Evolutionary conservation across 1,140 invertebrate species (phyloP).

Genomic region (Antheraea pernyi): DNA sequence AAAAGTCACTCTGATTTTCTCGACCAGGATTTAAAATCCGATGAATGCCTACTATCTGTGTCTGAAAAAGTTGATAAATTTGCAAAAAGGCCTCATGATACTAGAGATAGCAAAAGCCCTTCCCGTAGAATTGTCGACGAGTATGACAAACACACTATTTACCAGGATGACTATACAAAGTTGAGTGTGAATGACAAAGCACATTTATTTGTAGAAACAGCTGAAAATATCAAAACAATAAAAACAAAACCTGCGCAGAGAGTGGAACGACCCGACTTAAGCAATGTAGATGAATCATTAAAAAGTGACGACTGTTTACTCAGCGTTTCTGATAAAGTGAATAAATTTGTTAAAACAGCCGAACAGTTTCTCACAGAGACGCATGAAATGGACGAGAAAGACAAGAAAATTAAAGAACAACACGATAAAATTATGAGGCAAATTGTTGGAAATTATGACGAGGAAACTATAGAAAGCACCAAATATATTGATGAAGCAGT

Average conservation of each 20-base stretch:
- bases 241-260: slow-evolving; percentile 69
- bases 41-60: slow-evolving; percentile 81
- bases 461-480: slow-evolving; percentile 25
- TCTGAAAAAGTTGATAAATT: slow-evolving; percentile 83
- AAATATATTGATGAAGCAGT: slow-evolving; percentile 13
- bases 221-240: slow-evolving; percentile 78
- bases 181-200: slow-evolving; percentile 84
- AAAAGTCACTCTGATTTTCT: slow-evolving; percentile 52
- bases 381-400: slow-evolving; percentile 59
- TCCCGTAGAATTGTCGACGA: slow-evolving; percentile 62
- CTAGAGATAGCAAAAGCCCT: slow-evolving; percentile 54
- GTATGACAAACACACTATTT: slow-evolving; percentile 72
- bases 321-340: slow-evolving; percentile 82
- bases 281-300: slow-evolving; percentile 78
- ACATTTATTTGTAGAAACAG: slow-evolving; percentile 81
- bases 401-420: slow-evolving; percentile 69
- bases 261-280: slow-evolving; percentile 73
- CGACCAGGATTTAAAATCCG: slow-evolving; percentile 59
- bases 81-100: slow-evolving; percentile 58
- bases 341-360: slow-evolving; percentile 81
- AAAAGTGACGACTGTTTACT: slow-evolving; percentile 79
- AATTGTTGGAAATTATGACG: slow-evolving; percentile 49
- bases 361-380: slow-evolving; percentile 75
- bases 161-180: slow-evolving; percentile 82
- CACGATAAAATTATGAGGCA: slow-evolving; percentile 66